Evolutionary conservation across 1,140 invertebrate species (phyloP).

Genomic region (Medauroidea extradentata): DNA sequence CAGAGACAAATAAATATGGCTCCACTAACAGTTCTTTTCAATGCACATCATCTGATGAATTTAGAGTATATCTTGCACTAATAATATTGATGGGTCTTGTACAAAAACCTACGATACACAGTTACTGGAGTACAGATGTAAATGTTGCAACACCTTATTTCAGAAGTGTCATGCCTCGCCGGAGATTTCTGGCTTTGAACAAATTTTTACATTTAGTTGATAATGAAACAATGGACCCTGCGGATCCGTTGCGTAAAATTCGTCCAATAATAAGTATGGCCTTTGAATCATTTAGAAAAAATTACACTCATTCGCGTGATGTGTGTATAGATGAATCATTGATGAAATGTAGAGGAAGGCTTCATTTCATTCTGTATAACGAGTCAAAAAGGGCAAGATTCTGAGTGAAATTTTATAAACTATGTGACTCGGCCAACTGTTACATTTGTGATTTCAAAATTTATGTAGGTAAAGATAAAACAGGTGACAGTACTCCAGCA

Average conservation of each 20-base stretch:
- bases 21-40: neutral
- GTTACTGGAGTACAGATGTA: too few species aligned
- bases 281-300: constrained; percentile 5
- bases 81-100: too few species aligned
- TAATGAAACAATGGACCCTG: too few species aligned
- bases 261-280: neutral
- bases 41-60: neutral
- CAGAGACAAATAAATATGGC: neutral
- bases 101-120: too few species aligned
- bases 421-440: constrained; percentile 16
- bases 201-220: too few species aligned
- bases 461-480: constrained; percentile 11
- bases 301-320: constrained; percentile 15
- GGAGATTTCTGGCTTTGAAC: too few species aligned
- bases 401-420: constrained; percentile 20
- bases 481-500: neutral
- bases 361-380: constrained; percentile 18
- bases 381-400: constrained; percentile 20
- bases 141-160: too few species aligned
- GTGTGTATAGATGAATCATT: constrained; percentile 21
- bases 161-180: too few species aligned
- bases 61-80: neutral
- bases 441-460: constrained; percentile 19
- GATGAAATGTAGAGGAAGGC: constrained; percentile 18
- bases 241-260: neutral